A percentile compares a stretch with the other conserved stretches of the same genome.
Evolutionary conservation across 2,113 vertebrate species (phyloP).

Genomic region (Microcebus murinus): DNA sequence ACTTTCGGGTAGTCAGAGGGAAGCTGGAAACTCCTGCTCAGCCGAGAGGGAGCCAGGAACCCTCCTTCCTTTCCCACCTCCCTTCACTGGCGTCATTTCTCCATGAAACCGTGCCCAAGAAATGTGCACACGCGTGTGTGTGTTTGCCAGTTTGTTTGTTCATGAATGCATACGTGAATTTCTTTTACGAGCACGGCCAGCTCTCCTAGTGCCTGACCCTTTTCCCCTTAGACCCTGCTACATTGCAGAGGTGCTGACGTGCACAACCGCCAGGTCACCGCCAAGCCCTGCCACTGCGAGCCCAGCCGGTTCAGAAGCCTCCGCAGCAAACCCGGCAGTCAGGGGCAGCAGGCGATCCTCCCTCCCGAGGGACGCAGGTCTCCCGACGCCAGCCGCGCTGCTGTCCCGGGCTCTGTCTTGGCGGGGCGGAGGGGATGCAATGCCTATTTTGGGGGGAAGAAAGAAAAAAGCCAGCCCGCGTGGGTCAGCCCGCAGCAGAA

Average conservation of each 20-base stretch:
- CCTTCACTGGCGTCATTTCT: not conserved
- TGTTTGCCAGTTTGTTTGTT: no score
- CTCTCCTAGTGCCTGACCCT: not conserved
- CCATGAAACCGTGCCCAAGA: not conserved
- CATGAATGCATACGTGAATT: not conserved
- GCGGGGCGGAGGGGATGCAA: rapidly evolving
- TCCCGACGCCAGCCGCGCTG: rapidly evolving
- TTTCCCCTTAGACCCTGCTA: not conserved
- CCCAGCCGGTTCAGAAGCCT: rapidly evolving
- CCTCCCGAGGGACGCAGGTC: not conserved
- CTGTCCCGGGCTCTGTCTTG: not conserved
- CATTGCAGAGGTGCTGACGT: rapidly evolving
- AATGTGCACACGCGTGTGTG: rapidly evolving
- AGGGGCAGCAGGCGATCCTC: rapidly evolving
- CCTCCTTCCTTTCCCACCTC: not conserved
- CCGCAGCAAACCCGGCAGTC: rapidly evolving
- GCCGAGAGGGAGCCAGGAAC: no score
- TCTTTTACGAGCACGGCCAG: not conserved
- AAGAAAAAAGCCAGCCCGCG: not conserved
- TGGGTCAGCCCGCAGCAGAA: not conserved
- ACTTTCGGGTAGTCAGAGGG: not conserved
- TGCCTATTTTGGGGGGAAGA: not conserved
- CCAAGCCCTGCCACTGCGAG: no score
- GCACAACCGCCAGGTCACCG: rapidly evolving
- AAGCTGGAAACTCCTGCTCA: no score